A percentile compares a stretch with the other conserved stretches of the same genome.
Conservation (phyloP, 2,888 invertebrate genomes). For the Cosmia trapezina region DNA sequence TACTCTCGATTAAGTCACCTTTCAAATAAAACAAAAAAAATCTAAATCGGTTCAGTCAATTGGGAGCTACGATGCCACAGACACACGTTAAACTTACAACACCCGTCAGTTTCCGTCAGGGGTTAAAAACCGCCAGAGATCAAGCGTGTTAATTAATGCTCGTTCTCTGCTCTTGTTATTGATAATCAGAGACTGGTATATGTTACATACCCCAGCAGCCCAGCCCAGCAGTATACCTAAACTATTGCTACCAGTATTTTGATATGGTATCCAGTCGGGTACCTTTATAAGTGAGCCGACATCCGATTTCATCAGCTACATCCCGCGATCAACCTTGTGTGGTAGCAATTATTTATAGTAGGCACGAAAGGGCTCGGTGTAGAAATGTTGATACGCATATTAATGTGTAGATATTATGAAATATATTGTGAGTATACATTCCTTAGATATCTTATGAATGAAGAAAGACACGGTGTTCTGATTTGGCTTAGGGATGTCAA, state of each 20-base stretch:
- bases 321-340: conserved; percentile 46
- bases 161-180: no score
- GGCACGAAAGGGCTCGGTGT: conserved; percentile 41
- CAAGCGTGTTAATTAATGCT: no score
- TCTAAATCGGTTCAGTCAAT: no score
- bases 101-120: no score
- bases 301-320: conserved; percentile 47
- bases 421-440: background rate
- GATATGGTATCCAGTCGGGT: conserved; percentile 15
- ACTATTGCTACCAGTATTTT: conserved; percentile 4
- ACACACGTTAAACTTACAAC: no score
- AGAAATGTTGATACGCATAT: conserved; percentile 27
- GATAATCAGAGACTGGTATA: background rate
- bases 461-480: no score
- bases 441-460: no score
- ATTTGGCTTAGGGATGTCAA: no score
- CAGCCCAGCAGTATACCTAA: background rate
- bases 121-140: no score
- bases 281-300: conserved; percentile 18
- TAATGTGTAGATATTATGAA: background rate
- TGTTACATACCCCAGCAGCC: background rate
- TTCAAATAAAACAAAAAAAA: no score
- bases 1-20: no score
- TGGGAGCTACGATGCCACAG: no score
- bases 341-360: conserved; percentile 21